Evolutionary conservation across 2,113 vertebrate genomes (phyloP), one percentile per base, ranked within the genome.

Genomic region (Clinocottus analis): DNA sequence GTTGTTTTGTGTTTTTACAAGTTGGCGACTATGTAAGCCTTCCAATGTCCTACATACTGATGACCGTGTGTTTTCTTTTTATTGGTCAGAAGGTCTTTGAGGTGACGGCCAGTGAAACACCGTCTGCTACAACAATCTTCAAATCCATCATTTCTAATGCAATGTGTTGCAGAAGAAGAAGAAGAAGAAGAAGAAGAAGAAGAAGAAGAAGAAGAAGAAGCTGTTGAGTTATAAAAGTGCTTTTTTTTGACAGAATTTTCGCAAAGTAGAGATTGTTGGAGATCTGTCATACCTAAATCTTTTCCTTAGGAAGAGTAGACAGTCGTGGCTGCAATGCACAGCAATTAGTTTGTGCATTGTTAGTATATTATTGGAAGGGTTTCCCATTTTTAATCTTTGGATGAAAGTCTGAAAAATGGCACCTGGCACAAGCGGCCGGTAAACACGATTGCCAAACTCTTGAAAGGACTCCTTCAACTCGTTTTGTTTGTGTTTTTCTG

Each of bases 351-450:
- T 35, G 55, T 64, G 49, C 21, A 23, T 45, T 25, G 14, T 72
- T 71, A 23, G 16, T 14, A 2, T 3, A 64, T 16, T 3, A 64
- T 16, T 63, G 59, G 35, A 58, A n/a, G 82, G 81, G 71, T n/a
- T 53, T 82, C 73, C 77, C 59, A 74, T 67, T 41, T 84, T 55
- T 83, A 21, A 71, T 67, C 67, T 56, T 9, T 45, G 56, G 27
- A 55, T 72, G 2, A 63, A 53, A 37, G 13, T 1, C 0, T 11
- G 41, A 79, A 39, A 55, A 62, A 41, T 7, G 3, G 67, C 83
- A 49, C 51, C 73, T 86, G 81, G 81, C 76, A 45, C 13, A 16
- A n/a, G 74, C 3, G 12, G 45, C 47, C 11, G 56, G 33, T 23
- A 33, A 29, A 25, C 63, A 11, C 49, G 9, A 43, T 0, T 13